Conservation (phyloP, 2,113 vertebrate species). For the Platycercus adscitus region DNA sequence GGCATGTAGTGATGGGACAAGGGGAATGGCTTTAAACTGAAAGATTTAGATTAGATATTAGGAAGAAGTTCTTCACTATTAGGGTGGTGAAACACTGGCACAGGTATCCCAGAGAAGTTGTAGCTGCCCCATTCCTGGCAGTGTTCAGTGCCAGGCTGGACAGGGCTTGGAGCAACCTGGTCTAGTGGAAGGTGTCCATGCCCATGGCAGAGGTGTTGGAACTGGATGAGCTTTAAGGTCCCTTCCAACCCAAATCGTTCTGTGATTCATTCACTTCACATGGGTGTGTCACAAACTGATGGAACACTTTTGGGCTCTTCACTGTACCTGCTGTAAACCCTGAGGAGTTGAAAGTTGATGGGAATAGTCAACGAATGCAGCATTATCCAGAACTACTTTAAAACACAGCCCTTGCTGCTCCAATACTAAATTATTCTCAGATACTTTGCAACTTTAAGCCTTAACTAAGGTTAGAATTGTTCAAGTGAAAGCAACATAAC, state of each 20-base stretch:
- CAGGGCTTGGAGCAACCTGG: neutral
- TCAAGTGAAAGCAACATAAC: neutral
- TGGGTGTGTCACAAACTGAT: neutral
- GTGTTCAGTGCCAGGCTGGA: neutral
- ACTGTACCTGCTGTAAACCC: neutral
- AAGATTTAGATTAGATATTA: neutral
- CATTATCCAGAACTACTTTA: neutral
- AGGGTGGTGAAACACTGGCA: neutral
- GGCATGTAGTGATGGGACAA: neutral
- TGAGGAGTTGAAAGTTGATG: neutral
- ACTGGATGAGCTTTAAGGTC: neutral
- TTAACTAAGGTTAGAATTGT: neutral
- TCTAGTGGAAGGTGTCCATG: neutral
- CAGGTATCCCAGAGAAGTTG: neutral
- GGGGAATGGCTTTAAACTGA: neutral
- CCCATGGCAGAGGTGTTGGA: neutral
- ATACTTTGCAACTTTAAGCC: neutral
- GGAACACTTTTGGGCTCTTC: neutral
- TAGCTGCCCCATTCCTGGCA: neutral
- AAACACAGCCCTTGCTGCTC: neutral
- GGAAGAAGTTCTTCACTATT: neutral
- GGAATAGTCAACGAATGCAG: neutral
- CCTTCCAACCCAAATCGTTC: neutral
- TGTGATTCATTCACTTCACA: neutral
- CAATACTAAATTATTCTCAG: neutral